Base-by-base conservation (phyloP, 2,797 vertebrate species). In the Lindbergichthys nudifrons region DNA sequence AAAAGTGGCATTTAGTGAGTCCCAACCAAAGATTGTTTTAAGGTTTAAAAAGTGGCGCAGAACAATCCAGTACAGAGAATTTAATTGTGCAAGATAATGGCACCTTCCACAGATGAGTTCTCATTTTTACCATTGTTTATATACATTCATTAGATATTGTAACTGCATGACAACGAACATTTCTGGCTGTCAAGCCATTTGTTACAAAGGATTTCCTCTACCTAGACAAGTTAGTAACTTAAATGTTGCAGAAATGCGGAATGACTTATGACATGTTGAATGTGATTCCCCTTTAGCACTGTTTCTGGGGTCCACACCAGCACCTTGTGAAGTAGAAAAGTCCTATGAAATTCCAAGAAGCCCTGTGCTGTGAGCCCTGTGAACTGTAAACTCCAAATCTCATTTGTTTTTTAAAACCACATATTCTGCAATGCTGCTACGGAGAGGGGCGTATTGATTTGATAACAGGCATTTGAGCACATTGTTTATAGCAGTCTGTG, bases 401-500 rank as follows among this genome's bases (percentile, higher is more conserved):
- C 8, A 26, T 62, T 70, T 65, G 30, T 68, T 72, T 68, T 70
- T 60, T 32, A 50, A 39, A 21, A 14, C 46, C 15, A 42, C 18
- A 39, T 19, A 42, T 57, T 70, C 57, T 19, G 13, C 14, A 1
- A 1, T 36, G 18, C 53, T 36, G 53, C 73, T 53, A 53, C 30
- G 15, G 5, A 52, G 19, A 52, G 19, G 5, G 61, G 10, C 32
- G 18, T 32, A 71, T 73, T 68, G 16, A 78, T 80, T 76, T 53
- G 59, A 81, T 74, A 53, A 67, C 43, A 46, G 36, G 6, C 52
- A 23, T 58, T 4, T 58, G 19, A 68, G 26, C n/a, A 2, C 67
- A 65, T 63, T 79, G 66, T 85, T 80, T 71, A 36, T 18, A 48
- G 5, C 14, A 3, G 32, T 51, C 67, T 52, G 51, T 42, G 47